Evolutionary conservation across 1,140 invertebrate species (phyloP).

Genomic region (Dryas iulia): DNA sequence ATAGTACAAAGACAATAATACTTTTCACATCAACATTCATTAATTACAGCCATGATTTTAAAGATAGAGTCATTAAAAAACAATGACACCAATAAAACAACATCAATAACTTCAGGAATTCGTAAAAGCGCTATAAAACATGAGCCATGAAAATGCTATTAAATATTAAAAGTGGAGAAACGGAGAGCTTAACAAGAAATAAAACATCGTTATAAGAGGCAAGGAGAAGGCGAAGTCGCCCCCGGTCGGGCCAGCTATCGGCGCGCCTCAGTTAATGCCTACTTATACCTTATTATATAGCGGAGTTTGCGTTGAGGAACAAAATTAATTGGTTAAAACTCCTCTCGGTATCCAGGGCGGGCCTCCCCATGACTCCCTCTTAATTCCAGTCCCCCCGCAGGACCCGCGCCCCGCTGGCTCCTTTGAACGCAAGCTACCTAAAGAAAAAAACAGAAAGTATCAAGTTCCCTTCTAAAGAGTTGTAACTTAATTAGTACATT

Average conservation of each 20-base stretch:
- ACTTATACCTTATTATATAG: slow-evolving; percentile 81
- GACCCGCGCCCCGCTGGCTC: slow-evolving; percentile 65
- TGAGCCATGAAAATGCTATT: slow-evolving; percentile 78
- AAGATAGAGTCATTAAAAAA: slow-evolving; percentile 41
- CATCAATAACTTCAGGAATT: slow-evolving; percentile 70
- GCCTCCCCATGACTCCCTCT: slow-evolving; percentile 68
- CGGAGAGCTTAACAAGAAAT: slow-evolving; percentile 80
- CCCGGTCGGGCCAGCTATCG: slow-evolving; percentile 74
- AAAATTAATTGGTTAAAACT: slow-evolving; percentile 83
- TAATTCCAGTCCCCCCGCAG: slow-evolving; percentile 63
- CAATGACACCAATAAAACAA: slow-evolving; percentile 60
- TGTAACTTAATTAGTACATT: slow-evolving; percentile 74
- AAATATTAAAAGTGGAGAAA: slow-evolving; percentile 81
- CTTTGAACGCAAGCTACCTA: slow-evolving; percentile 79
- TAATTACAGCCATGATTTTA: slow-evolving; percentile 9
- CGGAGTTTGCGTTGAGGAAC: slow-evolving; percentile 81
- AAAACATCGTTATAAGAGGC: slow-evolving; percentile 78
- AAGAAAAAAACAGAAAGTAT: slow-evolving; percentile 79
- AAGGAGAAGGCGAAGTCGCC: slow-evolving; percentile 67
- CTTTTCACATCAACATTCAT: background rate
- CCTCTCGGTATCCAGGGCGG: slow-evolving; percentile 80
- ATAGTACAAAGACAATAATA: background rate
- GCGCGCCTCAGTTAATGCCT: slow-evolving; percentile 79
- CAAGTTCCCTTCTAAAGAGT: slow-evolving; percentile 59
- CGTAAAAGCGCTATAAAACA: slow-evolving; percentile 78